Percentiles rank a stretch among this genome's conserved stretches.
phyloP scores from a whole-genome alignment of 1,140 invertebrate genomes.

The Ditylenchus dipsaci region DNA sequence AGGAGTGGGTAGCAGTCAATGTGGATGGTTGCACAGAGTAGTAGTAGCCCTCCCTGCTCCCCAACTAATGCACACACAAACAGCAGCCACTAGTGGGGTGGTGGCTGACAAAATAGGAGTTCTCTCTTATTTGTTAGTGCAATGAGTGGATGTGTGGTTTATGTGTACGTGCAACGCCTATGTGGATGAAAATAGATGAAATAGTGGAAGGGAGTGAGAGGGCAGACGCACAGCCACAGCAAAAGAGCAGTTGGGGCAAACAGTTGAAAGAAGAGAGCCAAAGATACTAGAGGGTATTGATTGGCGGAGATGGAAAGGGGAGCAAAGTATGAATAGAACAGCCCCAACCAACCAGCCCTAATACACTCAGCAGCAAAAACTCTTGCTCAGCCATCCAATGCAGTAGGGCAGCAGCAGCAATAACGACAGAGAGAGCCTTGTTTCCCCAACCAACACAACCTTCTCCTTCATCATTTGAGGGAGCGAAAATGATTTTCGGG shows the following conservation, averaged over 20 bases:
- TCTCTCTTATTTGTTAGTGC: background rate
- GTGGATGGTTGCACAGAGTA: background rate
- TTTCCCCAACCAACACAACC: background rate
- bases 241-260: background rate
- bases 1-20: background rate
- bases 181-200: background rate
- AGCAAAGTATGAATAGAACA: slow-evolving; percentile 7
- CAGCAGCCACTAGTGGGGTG: background rate
- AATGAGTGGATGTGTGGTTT: background rate
- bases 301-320: slow-evolving; percentile 8
- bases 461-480: background rate
- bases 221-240: background rate
- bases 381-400: background rate
- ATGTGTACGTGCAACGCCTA: background rate
- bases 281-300: slow-evolving; percentile 1
- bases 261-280: background rate
- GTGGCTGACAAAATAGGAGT: background rate
- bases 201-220: background rate
- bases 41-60: background rate
- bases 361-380: background rate
- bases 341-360: background rate
- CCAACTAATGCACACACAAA: background rate
- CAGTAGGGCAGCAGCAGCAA: background rate
- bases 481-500: background rate
- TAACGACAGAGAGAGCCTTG: background rate